A percentile compares a stretch with the other conserved stretches of the same genome.
Conservation (phyloP, 2,888 invertebrate species). For the Drosophila kanekoi region DNA sequence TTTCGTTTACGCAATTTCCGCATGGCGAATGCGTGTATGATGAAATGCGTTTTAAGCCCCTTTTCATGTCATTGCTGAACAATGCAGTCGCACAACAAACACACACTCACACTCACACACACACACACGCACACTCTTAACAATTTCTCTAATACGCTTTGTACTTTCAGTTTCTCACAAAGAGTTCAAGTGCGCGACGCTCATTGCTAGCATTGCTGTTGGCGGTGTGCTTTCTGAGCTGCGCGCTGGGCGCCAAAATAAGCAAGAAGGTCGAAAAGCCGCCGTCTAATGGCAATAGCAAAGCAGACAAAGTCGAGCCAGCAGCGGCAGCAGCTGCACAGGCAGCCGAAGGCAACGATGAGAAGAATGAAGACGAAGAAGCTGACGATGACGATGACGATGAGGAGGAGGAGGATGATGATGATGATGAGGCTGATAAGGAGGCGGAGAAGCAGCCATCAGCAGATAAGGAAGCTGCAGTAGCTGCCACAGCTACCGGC, state of each 20-base stretch:
- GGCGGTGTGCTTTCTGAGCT: slow-evolving; percentile 65
- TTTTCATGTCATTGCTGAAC: slow-evolving; percentile 51
- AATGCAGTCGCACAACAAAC: slow-evolving; percentile 48
- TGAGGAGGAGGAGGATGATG: slow-evolving; percentile 39
- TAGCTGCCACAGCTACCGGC: slow-evolving; percentile 27
- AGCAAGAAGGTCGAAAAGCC: slow-evolving; percentile 55
- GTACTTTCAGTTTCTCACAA: slow-evolving; percentile 77
- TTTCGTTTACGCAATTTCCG: slow-evolving; percentile 75
- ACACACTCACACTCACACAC: slow-evolving; percentile 5
- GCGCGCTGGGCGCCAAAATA: slow-evolving; percentile 68
- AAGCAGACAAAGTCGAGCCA: slow-evolving; percentile 47
- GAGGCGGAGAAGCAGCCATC: slow-evolving; percentile 20
- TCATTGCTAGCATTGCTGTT: slow-evolving; percentile 62
- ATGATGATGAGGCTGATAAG: slow-evolving; percentile 27
- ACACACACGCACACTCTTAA: slow-evolving; percentile 12
- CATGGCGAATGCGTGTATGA: slow-evolving; percentile 41
- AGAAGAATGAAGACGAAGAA: slow-evolving; percentile 39
- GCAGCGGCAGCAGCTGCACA: slow-evolving; percentile 13
- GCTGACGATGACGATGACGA: slow-evolving; percentile 40
- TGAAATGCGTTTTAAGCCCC: slow-evolving; percentile 56
- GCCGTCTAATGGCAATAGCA: slow-evolving; percentile 35
- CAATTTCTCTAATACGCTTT: slow-evolving; percentile 53
- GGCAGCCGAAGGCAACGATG: slow-evolving; percentile 39
- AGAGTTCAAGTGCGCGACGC: slow-evolving; percentile 66
- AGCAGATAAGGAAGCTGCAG: slow-evolving; percentile 48